Base-by-base conservation (phyloP, 2,113 vertebrate species). In the Nerophis ophidion region DNA sequence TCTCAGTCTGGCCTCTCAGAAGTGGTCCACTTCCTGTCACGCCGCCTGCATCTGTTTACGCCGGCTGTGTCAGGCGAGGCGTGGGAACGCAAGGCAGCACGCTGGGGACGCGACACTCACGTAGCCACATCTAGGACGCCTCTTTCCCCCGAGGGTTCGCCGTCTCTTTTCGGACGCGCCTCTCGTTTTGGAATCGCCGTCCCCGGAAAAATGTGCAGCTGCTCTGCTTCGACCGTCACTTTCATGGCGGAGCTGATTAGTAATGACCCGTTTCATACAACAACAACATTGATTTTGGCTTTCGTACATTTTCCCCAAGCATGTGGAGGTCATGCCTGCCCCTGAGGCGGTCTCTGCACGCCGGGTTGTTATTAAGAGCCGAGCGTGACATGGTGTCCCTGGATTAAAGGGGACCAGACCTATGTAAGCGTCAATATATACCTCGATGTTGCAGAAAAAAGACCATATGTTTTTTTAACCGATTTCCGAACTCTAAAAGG, bases 21-120 rank as follows among this genome's bases (percentile, higher is more conserved):
- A 83, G 77, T 71, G 44, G 5, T 52, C 63, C 64, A 84, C 74
- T 87, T 89, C 87, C 87, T 82, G 87, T 84, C 76, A 57, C 57
- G 14, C 60, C 15, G 54, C 36, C 53, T 79, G 63, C 84, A 86
- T 81, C 79, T 86, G 84, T 86, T 87, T 86, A 82, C 17, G 60
- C 72, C 70, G 52, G 76, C 57, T 48, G 75, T 76, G 58, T 54
- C 56, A 13, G 60, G 69, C 48, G 34, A 89, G 81, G 86, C 87
- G 82, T 89, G 87, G 87, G 87, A 89, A 89, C 40, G 50, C 59
- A 38, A 57, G 72, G 58, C 65, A 60, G 70, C 49, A 61, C 65
- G 71, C 45, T 49, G 48, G 60, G 73, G 73, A 76, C 70, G 63
- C 63, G 60, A 61, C 70, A 62, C 68, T 63, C 65, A 58, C 59